Percentiles rank a stretch among this genome's conserved stretches.
Conservation (phyloP, 2,113 vertebrate species). For the Sander lucioperca region DNA sequence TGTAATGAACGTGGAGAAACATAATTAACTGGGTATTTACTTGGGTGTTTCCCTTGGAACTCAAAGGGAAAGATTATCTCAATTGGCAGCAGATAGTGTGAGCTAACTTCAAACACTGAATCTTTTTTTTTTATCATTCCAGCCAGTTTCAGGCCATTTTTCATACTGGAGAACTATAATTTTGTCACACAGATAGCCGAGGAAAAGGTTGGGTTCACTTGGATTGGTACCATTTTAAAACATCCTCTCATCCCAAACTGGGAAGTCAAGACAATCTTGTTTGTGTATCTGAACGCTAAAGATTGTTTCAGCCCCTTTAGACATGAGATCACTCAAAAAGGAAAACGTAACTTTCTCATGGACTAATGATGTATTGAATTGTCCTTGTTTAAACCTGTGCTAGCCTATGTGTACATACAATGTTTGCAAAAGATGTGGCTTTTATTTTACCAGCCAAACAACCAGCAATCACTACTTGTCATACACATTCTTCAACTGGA, state of each 20-base stretch:
- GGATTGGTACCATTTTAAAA: background rate
- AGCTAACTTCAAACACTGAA: slow-evolving; percentile 21
- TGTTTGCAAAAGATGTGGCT: too few species aligned
- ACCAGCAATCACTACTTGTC: background rate
- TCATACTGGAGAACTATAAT: background rate
- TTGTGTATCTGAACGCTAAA: background rate
- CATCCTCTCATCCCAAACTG: background rate
- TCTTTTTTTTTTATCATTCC: background rate
- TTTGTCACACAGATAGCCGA: slow-evolving; percentile 17
- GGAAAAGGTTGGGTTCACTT: slow-evolving; percentile 40
- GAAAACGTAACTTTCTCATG: background rate
- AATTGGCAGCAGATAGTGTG: background rate
- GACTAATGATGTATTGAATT: background rate
- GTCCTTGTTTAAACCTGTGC: too few species aligned
- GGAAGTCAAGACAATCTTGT: background rate
- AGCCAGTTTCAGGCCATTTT: background rate
- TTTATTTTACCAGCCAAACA: background rate
- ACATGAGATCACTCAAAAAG: background rate
- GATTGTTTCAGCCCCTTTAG: background rate
- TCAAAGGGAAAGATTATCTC: slow-evolving; percentile 11
- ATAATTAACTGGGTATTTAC: background rate
- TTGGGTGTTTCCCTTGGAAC: slow-evolving; percentile 1
- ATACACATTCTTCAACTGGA: slow-evolving; percentile 15
- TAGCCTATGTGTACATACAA: background rate
- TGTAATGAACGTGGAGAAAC: background rate